Percentiles rank a stretch among this genome's conserved stretches.
phyloP scores from a whole-genome alignment of 1,140 invertebrate genomes.

The Euglossa dilemma region DNA sequence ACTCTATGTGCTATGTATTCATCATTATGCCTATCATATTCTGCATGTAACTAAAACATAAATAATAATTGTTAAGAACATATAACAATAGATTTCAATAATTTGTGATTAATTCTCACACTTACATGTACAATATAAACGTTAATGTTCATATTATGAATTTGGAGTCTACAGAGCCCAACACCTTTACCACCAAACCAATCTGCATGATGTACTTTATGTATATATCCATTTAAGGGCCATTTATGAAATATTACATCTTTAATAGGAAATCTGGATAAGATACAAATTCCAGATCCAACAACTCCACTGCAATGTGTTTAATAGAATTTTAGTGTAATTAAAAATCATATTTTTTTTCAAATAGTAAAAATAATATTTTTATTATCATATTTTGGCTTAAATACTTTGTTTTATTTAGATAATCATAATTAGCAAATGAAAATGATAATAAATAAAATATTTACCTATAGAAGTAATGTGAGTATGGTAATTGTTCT shows the following conservation, averaged over 20 bases:
- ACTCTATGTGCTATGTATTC: slow-evolving; percentile 95
- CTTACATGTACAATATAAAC: slow-evolving; percentile 96
- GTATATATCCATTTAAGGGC: slow-evolving; percentile 97
- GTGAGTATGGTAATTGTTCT: slow-evolving; percentile 89
- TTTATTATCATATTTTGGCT: not conserved
- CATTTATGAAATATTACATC: slow-evolving; percentile 96
- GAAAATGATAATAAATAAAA: not conserved
- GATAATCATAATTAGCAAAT: not conserved
- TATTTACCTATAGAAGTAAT: slow-evolving; percentile 95
- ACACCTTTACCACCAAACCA: slow-evolving; percentile 99
- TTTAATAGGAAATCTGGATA: slow-evolving; percentile 93
- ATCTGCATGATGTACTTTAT: slow-evolving; percentile 97
- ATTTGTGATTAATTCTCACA: slow-evolving; percentile 46
- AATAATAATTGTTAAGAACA: slow-evolving; percentile 1
- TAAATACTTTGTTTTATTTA: slow-evolving; percentile 24
- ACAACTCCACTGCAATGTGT: slow-evolving; percentile 89
- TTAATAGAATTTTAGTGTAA: slow-evolving; percentile 3
- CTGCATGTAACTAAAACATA: slow-evolving; percentile 92
- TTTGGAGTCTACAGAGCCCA: slow-evolving; percentile 90
- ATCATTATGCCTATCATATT: slow-evolving; percentile 93
- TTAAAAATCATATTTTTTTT: not conserved
- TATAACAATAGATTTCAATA: slow-evolving; percentile 14
- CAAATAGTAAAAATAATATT: not conserved
- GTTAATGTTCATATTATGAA: slow-evolving; percentile 88
- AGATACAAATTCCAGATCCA: slow-evolving; percentile 95